Conservation (phyloP, 2,888 invertebrate species). For the Eupeodes luniger region DNA sequence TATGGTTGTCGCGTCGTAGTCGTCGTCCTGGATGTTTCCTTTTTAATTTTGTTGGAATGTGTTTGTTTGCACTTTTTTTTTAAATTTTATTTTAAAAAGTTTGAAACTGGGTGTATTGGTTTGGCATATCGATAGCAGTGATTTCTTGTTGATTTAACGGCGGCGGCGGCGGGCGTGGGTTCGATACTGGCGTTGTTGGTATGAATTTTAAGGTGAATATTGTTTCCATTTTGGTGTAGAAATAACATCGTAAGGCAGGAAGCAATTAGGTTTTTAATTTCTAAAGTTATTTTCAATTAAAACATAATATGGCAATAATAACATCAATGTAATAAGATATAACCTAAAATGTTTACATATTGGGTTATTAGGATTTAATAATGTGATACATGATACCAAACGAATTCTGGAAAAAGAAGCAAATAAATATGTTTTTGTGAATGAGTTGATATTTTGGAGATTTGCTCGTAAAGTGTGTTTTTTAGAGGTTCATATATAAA, state of each 20-base stretch:
- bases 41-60: not conserved
- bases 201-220: conserved; percentile 9
- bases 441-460: no score
- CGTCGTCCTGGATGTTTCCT: not conserved
- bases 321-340: not conserved
- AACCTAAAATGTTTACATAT: no score
- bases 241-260: not conserved
- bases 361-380: no score
- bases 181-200: no score
- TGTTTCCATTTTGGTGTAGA: conserved; percentile 24
- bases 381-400: no score
- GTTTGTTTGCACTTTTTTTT: not conserved
- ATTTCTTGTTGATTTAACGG: not conserved
- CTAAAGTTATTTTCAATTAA: conserved; percentile 53
- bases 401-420: no score
- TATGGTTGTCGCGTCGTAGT: no score
- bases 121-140: not conserved
- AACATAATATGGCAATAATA: not conserved
- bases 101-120: not conserved
- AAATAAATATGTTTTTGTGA: no score
- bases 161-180: not conserved
- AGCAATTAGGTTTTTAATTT: conserved; percentile 21
- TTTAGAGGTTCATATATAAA: no score
- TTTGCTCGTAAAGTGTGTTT: no score
- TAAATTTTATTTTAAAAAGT: no score